Evolutionary conservation across 37 sponge, comb jelly and placozoan genomes (phyloP), one percentile per base, ranked within the genome.

Genomic region (Oscarella lobularis): DNA sequence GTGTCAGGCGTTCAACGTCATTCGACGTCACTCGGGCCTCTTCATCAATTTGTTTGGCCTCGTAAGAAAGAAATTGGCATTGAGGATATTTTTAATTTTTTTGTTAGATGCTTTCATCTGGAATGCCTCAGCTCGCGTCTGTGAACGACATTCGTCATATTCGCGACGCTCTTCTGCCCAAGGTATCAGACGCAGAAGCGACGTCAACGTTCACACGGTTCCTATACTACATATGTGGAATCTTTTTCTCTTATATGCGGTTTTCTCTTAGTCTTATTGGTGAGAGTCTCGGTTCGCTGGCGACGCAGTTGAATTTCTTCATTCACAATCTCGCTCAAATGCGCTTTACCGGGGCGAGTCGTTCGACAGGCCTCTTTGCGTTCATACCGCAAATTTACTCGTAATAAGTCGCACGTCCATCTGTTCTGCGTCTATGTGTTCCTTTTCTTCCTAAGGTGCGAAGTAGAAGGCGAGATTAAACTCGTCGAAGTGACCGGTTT

Each of bases 251-350:
- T n/a, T n/a, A n/a, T n/a, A n/a, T n/a, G n/a, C n/a, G n/a, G n/a
- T n/a, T n/a, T 68, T 32, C 5, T 68, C 35, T 68, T 37, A 91
- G 92, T 40, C 37, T 84, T 33, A 91, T 91, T 34, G 88, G 79
- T 38, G 87, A 76, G 48, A 93, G 94, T 40, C 78, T 89, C 37
- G 77, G 81, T 32, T 84, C 90, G 0, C n/a, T 84, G 66, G 73
- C 90, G 2, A 89, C 94, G 9, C 79, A 74, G 39, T 70, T 93
- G 76, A 93, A 93, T 79, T 93, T 93, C 75, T 90, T 93, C 81
- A 87, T 89, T 31, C 94, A 93, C 79, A 93, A 89, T 67, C 71
- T 93, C 14, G 94, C 87, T 5, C 94, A 93, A 73, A 74, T 84
- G 71, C 86, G 86, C 54, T 82, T 82, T 36, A n/a, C 38, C 29